Evolutionary conservation across 2,797 vertebrate species (phyloP).

Genomic region (Tapera naevia): DNA sequence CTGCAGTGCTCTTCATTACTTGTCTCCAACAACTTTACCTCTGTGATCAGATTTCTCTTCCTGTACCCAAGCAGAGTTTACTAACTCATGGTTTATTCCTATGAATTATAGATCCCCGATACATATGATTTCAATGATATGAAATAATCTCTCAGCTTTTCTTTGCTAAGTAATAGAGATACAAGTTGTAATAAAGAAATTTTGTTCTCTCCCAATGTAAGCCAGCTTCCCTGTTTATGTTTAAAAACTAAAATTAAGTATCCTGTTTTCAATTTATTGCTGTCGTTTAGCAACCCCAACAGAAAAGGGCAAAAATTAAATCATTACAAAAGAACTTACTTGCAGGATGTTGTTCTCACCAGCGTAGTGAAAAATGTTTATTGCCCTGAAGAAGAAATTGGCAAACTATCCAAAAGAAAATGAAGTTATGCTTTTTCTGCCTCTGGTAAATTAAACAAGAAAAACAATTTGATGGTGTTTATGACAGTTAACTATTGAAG

Average conservation of each 20-base stretch:
- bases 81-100: not conserved
- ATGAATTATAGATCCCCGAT: not conserved
- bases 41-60: not conserved
- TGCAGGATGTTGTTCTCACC: not conserved
- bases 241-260: not conserved
- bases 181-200: not conserved
- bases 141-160: not conserved
- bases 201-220: not conserved
- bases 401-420: not conserved
- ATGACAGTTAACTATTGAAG: not conserved
- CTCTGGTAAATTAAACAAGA: not conserved
- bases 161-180: not conserved
- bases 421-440: not conserved
- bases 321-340: not conserved
- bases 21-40: not conserved
- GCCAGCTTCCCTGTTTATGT: not conserved
- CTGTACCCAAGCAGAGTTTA: not conserved
- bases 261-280: not conserved
- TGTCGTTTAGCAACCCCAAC: not conserved
- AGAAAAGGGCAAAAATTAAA: not conserved
- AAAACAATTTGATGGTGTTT: not conserved
- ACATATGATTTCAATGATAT: not conserved
- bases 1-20: not conserved
- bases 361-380: not conserved
- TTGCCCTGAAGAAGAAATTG: not conserved